Evolutionary conservation across 1,140 invertebrate species (phyloP).

Genomic region (Microplitis demolitor): DNA sequence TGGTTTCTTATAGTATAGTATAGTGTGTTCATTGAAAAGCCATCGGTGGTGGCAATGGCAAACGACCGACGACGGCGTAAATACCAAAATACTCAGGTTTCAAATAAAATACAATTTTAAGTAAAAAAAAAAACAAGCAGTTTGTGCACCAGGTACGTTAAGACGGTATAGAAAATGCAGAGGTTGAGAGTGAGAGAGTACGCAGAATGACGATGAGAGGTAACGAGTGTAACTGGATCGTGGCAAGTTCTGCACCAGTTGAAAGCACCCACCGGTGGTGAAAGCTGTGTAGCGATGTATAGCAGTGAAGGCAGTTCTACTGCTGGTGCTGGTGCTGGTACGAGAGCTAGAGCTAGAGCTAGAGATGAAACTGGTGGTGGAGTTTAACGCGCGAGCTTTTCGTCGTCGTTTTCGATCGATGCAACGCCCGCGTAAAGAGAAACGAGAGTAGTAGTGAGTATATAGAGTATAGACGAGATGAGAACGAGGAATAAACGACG

Average conservation of each 20-base stretch:
- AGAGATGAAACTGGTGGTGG: background rate
- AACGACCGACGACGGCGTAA: background rate
- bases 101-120: background rate
- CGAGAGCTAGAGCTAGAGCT: too few species aligned
- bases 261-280: background rate
- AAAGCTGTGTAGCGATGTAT: too few species aligned
- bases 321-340: too few species aligned
- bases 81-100: background rate
- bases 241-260: background rate
- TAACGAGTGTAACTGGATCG: too few species aligned
- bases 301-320: too few species aligned
- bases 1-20: background rate
- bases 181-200: too few species aligned
- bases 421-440: background rate
- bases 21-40: background rate
- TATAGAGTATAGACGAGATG: background rate
- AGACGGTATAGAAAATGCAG: too few species aligned
- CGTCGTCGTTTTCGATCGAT: background rate
- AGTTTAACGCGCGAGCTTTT: background rate
- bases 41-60: background rate
- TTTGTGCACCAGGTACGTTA: background rate
- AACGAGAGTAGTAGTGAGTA: background rate
- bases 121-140: background rate
- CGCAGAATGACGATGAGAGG: too few species aligned
- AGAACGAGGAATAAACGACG: background rate